Evolutionary conservation across 2,113 vertebrate genomes (phyloP), one percentile per base, ranked within the genome.

Genomic region (Ivindomyrus marchei): DNA sequence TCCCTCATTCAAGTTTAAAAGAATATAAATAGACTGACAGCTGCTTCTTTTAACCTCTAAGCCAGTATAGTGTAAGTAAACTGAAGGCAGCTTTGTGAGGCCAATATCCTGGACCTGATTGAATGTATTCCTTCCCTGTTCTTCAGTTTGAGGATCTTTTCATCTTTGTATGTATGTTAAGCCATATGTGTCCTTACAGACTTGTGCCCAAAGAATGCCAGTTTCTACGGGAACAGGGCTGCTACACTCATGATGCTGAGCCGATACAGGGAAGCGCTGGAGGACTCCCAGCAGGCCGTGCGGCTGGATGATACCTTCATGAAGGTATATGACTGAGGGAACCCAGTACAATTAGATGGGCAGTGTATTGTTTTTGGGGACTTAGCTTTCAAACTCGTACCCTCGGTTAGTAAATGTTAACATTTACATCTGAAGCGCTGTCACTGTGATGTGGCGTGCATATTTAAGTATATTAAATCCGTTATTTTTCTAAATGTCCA

Each of bases 211-310:
- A 97, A 95, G 93, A 99, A 96, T 93, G 97, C 97, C 92, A 99
- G 98, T 94, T 99, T 99, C 92, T 98, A 98, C 3, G 97, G 98
- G 24, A 99, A 99, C 94, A 97, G 98, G 92, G 98, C 98, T 11
- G 98, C 98, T 93, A 99, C 98, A 0, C 95, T 99, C 84, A 99
- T 99, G 97, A 99, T 99, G 98, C 90, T 99, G 1, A 95, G 94
- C 58, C 95, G 94, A 62, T 97, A 97, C 92, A 96, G 97, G 86
- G 98, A 99, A 91, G 98, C 97, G 0, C 95, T 99, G 3, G 98
- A 96, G 91, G 98, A 99, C 42, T 97, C 98, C 49, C 98, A 99
- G 92, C 97, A 98, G 93, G 98, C 98, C 0, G 98, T 99, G 94
- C 97, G 98, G 39, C 47, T 99, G 94, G 98, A 99, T 56, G 98